These are phyloP conservation scores for Ciconia maguari DNA, from an alignment of 2,113 vertebrate genomes.

Conservation along the genomic window DNA sequence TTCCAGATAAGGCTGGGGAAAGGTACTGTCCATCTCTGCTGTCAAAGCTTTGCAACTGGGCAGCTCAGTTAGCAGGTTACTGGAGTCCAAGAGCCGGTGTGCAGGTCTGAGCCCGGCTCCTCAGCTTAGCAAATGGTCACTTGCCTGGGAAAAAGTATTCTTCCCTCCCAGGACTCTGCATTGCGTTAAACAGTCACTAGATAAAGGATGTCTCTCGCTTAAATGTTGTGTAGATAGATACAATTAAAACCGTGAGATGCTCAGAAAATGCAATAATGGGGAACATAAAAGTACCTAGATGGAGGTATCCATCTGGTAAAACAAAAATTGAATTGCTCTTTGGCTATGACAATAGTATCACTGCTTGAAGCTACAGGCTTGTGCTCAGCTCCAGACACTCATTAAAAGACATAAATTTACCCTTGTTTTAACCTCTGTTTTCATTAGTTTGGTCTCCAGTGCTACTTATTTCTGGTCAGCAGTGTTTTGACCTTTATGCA, in stretches of 20 bases:
- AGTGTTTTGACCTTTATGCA: slow-evolving; percentile 31
- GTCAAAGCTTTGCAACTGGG: neutral
- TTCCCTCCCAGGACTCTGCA: neutral
- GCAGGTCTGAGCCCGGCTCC: neutral
- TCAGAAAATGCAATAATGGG: neutral
- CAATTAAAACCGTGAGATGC: neutral
- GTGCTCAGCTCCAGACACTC: neutral
- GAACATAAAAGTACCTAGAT: neutral
- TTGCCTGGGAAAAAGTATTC: neutral
- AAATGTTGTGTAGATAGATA: neutral
- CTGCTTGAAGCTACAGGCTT: neutral
- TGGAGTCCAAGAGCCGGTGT: neutral
- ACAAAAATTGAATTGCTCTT: neutral
- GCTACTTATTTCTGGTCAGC: slow-evolving; percentile 9
- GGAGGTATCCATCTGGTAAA: neutral
- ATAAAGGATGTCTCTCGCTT: neutral
- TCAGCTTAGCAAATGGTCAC: neutral
- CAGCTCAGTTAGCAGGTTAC: neutral
- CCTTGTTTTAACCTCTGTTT: slow-evolving; percentile 33
- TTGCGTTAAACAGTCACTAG: neutral
- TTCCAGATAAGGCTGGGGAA: neutral
- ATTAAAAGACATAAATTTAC: slow-evolving; percentile 16
- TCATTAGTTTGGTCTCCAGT: slow-evolving; percentile 7
- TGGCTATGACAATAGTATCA: neutral
- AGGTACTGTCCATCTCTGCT: neutral